Conservation (phyloP, 92 coral and sea anemone genomes). For the Epizoanthus fatuus region DNA sequence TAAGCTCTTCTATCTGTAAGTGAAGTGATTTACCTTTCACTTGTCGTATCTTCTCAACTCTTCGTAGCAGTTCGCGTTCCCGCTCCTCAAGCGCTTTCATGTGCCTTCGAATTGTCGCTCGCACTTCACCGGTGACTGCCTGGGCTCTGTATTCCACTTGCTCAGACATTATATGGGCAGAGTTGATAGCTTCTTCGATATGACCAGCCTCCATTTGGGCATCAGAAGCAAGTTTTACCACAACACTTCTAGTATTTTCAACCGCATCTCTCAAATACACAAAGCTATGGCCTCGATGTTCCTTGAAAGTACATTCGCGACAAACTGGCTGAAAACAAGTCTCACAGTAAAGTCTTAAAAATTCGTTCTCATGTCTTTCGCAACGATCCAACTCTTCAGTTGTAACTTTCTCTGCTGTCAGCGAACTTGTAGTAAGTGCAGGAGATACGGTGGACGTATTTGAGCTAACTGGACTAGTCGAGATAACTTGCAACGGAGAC, state of each 20-base stretch:
- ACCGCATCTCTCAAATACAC: constrained; percentile 92
- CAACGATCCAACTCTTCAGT: constrained; percentile 83
- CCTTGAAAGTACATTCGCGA: constrained; percentile 88
- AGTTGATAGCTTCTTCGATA: constrained; percentile 87
- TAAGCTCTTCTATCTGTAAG: constrained; percentile 94
- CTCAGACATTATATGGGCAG: constrained; percentile 83
- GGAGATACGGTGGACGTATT: constrained; percentile 59
- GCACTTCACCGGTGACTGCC: constrained; percentile 84
- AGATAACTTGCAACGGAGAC: constrained; percentile 30
- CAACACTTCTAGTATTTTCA: constrained; percentile 84
- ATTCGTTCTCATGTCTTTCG: constrained; percentile 90
- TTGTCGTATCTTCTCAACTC: constrained; percentile 99
- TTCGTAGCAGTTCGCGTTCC: constrained; percentile 94
- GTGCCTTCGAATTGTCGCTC: constrained; percentile 92
- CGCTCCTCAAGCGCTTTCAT: constrained; percentile 96
- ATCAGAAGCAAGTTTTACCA: constrained; percentile 87
- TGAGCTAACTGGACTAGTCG: constrained; percentile 49
- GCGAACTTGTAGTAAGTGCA: constrained; percentile 56
- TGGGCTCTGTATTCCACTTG: constrained; percentile 93
- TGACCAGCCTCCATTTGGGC: constrained; percentile 84
- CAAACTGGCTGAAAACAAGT: constrained; percentile 96
- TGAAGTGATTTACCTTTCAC: constrained; percentile 97
- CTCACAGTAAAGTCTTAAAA: constrained; percentile 90
- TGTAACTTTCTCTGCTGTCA: constrained; percentile 57
- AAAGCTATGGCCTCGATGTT: constrained; percentile 95